Evolutionary conservation across 1,140 invertebrate genomes (phyloP).

Genomic region (Leptestheria dahalacensis): DNA sequence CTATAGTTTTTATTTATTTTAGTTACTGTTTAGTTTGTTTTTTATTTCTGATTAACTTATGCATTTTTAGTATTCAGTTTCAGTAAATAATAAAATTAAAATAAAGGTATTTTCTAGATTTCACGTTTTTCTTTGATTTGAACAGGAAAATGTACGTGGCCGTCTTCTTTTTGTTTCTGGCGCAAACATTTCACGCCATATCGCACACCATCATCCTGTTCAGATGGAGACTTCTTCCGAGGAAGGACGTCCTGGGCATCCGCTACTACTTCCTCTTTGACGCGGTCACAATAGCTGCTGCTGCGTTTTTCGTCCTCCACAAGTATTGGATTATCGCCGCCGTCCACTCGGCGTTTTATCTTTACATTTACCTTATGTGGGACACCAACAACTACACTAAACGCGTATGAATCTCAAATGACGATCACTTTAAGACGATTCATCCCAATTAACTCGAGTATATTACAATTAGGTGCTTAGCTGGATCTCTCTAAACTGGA

Average conservation of each 20-base stretch:
- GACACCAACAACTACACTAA: conserved; percentile 3
- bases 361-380: conserved; percentile 14
- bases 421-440: neutral
- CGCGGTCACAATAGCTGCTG: conserved; percentile 5
- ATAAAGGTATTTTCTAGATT: neutral
- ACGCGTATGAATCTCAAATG: neutral
- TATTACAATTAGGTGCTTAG: conserved; percentile 7
- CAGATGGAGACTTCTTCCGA: conserved; percentile 1
- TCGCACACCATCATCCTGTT: neutral
- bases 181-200: neutral
- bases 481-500: conserved; percentile 16
- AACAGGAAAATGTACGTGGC: neutral
- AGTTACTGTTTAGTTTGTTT: no score
- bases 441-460: neutral
- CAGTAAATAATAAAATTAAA: neutral
- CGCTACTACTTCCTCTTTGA: conserved; percentile 14
- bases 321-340: conserved; percentile 7
- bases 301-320: conserved; percentile 1
- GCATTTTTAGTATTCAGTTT: no score
- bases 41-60: no score
- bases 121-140: neutral
- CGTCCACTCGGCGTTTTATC: conserved; percentile 4
- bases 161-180: neutral
- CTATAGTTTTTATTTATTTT: no score
- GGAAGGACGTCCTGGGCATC: conserved; percentile 10